Conservation (phyloP, 2,888 invertebrate genomes). For the Archaeoteleia sp. region DNA sequence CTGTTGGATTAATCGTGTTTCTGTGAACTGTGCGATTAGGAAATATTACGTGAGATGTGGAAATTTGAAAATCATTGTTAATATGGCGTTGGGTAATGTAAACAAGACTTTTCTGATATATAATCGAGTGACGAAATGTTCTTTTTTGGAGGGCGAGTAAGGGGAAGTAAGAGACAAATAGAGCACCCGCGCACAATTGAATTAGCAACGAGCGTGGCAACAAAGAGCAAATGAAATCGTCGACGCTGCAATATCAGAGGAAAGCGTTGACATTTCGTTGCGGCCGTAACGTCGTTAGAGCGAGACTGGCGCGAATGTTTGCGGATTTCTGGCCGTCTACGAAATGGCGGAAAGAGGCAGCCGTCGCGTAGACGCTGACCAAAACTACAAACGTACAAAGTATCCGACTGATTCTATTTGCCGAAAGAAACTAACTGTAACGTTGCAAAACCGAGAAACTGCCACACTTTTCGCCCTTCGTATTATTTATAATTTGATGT, state of each 20-base stretch:
- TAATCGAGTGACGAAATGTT: too few species aligned
- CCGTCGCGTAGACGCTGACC: constrained; percentile 7
- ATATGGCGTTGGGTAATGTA: too few species aligned
- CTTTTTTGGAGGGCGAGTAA: background rate
- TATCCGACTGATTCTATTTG: constrained; percentile 12
- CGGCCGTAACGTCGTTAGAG: constrained; percentile 18
- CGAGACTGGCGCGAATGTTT: constrained; percentile 19
- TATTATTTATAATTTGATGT: constrained; percentile 1
- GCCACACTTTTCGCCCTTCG: too few species aligned
- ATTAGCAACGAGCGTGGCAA: constrained; percentile 30
- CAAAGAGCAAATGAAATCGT: constrained; percentile 28
- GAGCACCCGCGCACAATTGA: constrained; percentile 20
- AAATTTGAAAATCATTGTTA: too few species aligned
- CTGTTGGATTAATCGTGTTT: too few species aligned
- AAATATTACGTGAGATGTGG: too few species aligned
- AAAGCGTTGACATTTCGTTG: constrained; percentile 22
- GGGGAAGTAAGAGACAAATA: background rate
- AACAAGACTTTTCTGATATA: too few species aligned
- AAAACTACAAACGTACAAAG: constrained; percentile 11
- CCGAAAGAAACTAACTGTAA: constrained; percentile 5
- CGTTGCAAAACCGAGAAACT: background rate
- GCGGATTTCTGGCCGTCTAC: constrained; percentile 8
- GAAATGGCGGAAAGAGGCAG: constrained; percentile 2
- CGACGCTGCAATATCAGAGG: constrained; percentile 27
- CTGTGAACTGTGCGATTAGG: too few species aligned